A percentile compares a stretch with the other conserved stretches of the same genome.
Evolutionary conservation across 2,113 vertebrate genomes (phyloP).

Genomic region (Labeo rohita): DNA sequence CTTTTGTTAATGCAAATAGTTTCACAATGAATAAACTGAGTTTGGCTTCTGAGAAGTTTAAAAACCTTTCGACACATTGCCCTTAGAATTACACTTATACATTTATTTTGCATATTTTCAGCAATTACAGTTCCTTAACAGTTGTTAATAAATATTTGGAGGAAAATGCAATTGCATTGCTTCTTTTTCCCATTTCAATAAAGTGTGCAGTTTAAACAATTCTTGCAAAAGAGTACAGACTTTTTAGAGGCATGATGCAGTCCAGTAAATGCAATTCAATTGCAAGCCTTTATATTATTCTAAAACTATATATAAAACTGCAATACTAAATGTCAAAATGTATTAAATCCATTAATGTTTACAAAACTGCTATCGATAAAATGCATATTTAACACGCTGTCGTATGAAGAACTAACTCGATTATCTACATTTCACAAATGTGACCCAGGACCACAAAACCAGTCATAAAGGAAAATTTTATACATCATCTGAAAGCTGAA

Average conservation of each 20-base stretch:
- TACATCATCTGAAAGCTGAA: no score
- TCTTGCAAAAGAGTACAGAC: no score
- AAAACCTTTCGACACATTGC: background rate
- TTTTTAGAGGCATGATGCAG: background rate
- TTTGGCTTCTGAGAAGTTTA: background rate
- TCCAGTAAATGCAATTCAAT: no score
- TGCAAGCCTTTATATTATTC: background rate
- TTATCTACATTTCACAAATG: no score
- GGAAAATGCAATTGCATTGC: background rate
- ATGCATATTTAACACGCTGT: no score
- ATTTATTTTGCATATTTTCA: background rate
- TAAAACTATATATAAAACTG: no score
- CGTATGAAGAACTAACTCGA: no score
- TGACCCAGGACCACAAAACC: no score
- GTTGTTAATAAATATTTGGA: background rate
- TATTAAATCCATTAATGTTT: no score
- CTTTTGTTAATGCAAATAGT: slow-evolving; percentile 17
- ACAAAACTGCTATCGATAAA: no score
- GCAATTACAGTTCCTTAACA: background rate
- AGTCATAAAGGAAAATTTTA: no score
- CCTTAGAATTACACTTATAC: background rate
- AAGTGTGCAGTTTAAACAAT: background rate
- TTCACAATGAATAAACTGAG: slow-evolving; percentile 11
- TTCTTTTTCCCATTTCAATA: background rate
- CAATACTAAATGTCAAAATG: no score